Base-by-base conservation (phyloP, 2,113 vertebrate genomes). In the Elachura formosa region DNA sequence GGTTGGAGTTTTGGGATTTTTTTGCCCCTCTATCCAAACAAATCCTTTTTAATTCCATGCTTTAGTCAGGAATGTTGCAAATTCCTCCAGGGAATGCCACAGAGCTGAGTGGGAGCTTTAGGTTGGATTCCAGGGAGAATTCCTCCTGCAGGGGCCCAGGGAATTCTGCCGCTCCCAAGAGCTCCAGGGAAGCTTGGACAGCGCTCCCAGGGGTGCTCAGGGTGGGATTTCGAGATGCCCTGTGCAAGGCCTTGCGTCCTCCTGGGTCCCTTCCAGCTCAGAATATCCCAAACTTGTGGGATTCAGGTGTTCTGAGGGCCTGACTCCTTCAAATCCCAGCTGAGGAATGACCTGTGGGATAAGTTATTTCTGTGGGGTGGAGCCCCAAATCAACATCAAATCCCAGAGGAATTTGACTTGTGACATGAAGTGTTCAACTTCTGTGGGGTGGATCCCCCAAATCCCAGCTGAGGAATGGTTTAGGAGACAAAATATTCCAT, bases 41-140 rank as follows among this genome's bases (percentile, higher is more conserved):
- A 2, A 6, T 79, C 64, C 33, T 49, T 88, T 73, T 12, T 11
- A 28, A 80, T 91, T 84, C 89, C 81, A 8, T 86, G 66, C 91
- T 96, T 94, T 63, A 66, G 48, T 94, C 74, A 92, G 87, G 90
- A 89, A 62, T 23, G 93, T 77, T 75, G 33, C 62, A 67, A 5
- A 34, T 55, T 33, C 76, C 24, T 71, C 46, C 34, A 23, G 75
- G 56, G 31, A 41, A 2, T 7, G 29, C 6, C 73, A 54, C 2
- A 3, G 8, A 26, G 34, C 41, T 48, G 48, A 14, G 34, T 3
- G 66, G 66, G 54, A 72, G 51, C 9, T 34, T 49, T 5, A 9
- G 66, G 34, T 14, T 36, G 67, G 43, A 18, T 14, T 12, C 29
- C 16, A 34, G 41, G 41, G 15, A n/a, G n/a, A n/a, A n/a, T n/a